Evolutionary conservation across 2,888 invertebrate species (phyloP).

Genomic region (Chaetogeoica ovagalla): DNA sequence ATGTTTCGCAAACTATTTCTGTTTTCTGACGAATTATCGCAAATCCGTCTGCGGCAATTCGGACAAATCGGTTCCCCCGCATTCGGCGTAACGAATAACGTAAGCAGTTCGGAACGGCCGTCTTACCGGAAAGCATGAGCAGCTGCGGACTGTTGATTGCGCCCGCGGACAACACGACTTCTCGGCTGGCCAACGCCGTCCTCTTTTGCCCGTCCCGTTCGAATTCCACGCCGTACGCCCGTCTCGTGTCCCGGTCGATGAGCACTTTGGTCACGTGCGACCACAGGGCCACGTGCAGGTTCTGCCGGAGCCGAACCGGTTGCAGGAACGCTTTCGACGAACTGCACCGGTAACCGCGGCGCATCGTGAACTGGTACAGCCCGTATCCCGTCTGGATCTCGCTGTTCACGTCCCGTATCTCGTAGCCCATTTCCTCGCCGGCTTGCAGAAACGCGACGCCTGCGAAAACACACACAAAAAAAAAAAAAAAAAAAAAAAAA

Average conservation of each 20-base stretch:
- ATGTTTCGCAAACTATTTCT: too few relatives aligned
- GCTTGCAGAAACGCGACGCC: conserved; percentile 82
- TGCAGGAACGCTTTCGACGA: conserved; percentile 83
- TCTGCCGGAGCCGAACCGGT: conserved; percentile 74
- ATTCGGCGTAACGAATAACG: too few relatives aligned
- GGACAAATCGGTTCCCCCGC: too few relatives aligned
- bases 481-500: too few relatives aligned
- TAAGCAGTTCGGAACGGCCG: too few relatives aligned
- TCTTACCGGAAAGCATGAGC: conserved; percentile 73
- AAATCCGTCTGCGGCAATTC: too few relatives aligned
- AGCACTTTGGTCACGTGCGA: conserved; percentile 77
- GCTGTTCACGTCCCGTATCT: conserved; percentile 82
- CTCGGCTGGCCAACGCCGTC: conserved; percentile 71
- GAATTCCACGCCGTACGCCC: conserved; percentile 80
- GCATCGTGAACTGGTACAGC: conserved; percentile 86
- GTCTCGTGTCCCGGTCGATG: conserved; percentile 71
- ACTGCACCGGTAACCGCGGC: conserved; percentile 80
- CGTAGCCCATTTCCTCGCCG: conserved; percentile 90
- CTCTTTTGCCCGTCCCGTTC: conserved; percentile 69
- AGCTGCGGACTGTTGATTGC: conserved; percentile 90
- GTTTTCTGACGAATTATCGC: too few relatives aligned
- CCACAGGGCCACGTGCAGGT: conserved; percentile 80
- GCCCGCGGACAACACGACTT: conserved; percentile 85
- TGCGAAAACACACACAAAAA: conserved; percentile 47
- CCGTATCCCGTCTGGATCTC: conserved; percentile 84